Evolutionary conservation across 2,888 invertebrate genomes (phyloP), one percentile per base, ranked within the genome.

Genomic region (Chydorus sphaericus): DNA sequence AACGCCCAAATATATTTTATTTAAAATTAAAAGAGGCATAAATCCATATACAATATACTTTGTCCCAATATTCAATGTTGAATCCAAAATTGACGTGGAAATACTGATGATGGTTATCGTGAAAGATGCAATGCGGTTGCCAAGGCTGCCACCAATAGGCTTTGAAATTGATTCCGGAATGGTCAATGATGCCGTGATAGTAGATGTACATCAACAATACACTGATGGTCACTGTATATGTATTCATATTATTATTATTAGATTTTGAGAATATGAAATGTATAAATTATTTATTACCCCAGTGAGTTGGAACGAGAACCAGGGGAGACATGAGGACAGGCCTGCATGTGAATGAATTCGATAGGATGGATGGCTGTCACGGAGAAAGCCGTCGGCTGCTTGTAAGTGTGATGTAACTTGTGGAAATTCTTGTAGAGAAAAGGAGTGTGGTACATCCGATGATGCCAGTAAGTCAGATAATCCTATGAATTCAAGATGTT

Each of bases 61-160:
- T 78, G 66, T 84, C 84, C 81, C 83, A 84, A 33, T 78, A 59
- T 44, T 68, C 71, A 67, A 80, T 78, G 65, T 85, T 84, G 65
- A 84, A 83, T 1, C 80, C 82, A 62, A 82, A 84, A 69, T 85
- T 85, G 63, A 81, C 80, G 64, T 84, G 83, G 70, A 82, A 83
- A 69, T 82, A 83, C 70, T 83, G 81, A 62, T 84, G 85, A 61
- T 85, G 85, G 63, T 83, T 78, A 65, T 84, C 85, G 62, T 85
- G 84, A 70, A 83, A 84, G 59, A 80, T 79, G 0, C 80, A 79
- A 61, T 81, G 79, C 0, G 83, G 83, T 64, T 65, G 65, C 81
- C 81, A 82, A 0, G 82, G 82, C 68, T 83, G 82, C 82, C 82
- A 82, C 83, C 83, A 83, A 51, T 74, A 71, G 0, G 80, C 71